Evolutionary conservation across 1,140 invertebrate genomes (phyloP).

Genomic region (Trachymyrmex septentrionalis): DNA sequence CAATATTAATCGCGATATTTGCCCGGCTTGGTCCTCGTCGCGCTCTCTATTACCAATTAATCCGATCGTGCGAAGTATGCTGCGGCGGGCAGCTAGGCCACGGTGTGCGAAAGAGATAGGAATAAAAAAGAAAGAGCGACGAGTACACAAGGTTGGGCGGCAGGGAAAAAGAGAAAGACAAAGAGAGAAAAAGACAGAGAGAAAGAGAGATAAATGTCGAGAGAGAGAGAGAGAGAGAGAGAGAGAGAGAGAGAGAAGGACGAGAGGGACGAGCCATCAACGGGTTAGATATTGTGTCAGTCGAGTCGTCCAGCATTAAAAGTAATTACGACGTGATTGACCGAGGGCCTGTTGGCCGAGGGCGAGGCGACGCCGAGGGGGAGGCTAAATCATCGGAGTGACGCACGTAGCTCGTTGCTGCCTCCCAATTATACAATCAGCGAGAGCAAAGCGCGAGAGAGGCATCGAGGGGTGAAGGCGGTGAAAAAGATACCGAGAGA

Average conservation of each 20-base stretch:
- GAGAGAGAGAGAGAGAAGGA: conserved; percentile 53
- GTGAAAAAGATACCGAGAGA: conserved; percentile 57
- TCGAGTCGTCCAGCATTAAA: conserved; percentile 86
- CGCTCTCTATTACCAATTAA: conserved; percentile 86
- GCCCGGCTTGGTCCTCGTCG: conserved; percentile 76
- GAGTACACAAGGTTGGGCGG: conserved; percentile 47
- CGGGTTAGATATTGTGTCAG: conserved; percentile 86
- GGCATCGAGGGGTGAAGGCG: conserved; percentile 57
- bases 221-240: conserved; percentile 26
- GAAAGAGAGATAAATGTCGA: not conserved
- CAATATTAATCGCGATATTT: conserved; percentile 85
- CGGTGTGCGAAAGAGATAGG: conserved; percentile 38
- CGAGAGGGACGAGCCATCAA: conserved; percentile 75
- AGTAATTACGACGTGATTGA: conserved; percentile 87
- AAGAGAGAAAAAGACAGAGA: conserved; percentile 10
- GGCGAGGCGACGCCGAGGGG: conserved; percentile 79
- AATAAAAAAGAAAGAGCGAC: conserved; percentile 40
- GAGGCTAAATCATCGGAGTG: conserved; percentile 86
- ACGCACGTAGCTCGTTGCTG: conserved; percentile 86
- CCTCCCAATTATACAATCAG: conserved; percentile 86
- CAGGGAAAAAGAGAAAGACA: conserved; percentile 45
- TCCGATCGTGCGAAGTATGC: conserved; percentile 86
- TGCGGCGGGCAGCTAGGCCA: conserved; percentile 79
- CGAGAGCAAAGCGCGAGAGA: conserved; percentile 74
- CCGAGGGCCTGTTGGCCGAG: conserved; percentile 84